phyloP scores from a whole-genome alignment of 2,888 invertebrate genomes.

The Brachyptera putata region DNA sequence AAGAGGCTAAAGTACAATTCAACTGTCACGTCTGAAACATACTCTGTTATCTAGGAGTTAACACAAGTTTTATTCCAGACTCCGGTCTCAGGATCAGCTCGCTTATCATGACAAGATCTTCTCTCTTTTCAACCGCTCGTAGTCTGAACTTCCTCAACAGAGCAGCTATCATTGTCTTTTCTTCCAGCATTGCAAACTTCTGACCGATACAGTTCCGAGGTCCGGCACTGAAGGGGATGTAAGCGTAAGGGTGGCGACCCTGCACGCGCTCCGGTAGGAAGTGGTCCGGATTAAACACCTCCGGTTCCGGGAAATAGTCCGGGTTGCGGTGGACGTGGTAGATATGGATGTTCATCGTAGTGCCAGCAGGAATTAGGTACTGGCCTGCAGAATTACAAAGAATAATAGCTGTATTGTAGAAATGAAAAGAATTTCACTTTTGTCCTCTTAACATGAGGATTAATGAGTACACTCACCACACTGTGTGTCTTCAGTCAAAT shows the following conservation, averaged over 20 bases:
- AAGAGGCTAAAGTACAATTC: no score
- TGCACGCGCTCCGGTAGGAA: slow-evolving; percentile 45
- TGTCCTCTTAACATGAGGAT: neutral
- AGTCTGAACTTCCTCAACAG: neutral
- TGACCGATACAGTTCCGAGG: no score
- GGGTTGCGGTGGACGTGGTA: slow-evolving; percentile 47
- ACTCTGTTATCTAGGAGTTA: slow-evolving; percentile 6
- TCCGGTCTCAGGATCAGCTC: slow-evolving; percentile 3
- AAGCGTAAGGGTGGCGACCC: slow-evolving; percentile 45
- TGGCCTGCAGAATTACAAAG: no score
- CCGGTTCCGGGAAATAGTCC: slow-evolving; percentile 47
- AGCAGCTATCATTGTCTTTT: slow-evolving; percentile 3
- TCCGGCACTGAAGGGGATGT: no score
- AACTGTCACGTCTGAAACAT: no score
- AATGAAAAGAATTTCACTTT: neutral
- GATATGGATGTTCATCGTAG: slow-evolving; percentile 40
- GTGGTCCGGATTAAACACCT: slow-evolving; percentile 49
- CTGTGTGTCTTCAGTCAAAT: slow-evolving; percentile 37
- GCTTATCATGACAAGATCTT: neutral
- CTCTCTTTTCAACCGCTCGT: neutral
- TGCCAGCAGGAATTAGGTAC: slow-evolving; percentile 42
- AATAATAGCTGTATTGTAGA: no score
- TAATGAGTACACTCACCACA: slow-evolving; percentile 11
- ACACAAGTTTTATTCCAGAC: neutral
- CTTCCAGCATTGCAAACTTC: slow-evolving; percentile 16